These are phyloP conservation scores for Agrotis ipsilon DNA, from an alignment of 2,888 invertebrate genomes.

Conservation along the genomic window DNA sequence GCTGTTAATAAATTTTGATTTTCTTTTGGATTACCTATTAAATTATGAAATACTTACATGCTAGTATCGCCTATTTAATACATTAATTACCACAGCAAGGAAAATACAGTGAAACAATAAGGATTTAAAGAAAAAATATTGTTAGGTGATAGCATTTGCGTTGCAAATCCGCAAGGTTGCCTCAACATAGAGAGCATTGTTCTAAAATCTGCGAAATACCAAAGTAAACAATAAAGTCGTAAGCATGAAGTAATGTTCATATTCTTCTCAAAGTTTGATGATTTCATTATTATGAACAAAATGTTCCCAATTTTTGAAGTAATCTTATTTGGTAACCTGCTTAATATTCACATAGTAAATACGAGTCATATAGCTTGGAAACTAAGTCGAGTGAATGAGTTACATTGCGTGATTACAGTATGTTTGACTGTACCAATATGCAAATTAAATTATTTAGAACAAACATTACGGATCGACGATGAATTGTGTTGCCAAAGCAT, in stretches of 20 bases:
- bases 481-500: slow-evolving; percentile 17
- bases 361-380: slow-evolving; percentile 10
- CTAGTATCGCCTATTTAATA: too few species aligned
- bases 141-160: too few species aligned
- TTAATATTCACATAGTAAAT: slow-evolving; percentile 43
- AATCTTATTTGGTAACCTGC: slow-evolving; percentile 47
- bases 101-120: slow-evolving; percentile 5
- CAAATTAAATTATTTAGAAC: slow-evolving; percentile 46
- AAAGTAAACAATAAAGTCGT: slow-evolving; percentile 61
- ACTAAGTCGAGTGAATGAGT: slow-evolving; percentile 14
- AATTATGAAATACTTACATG: too few species aligned
- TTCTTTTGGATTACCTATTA: too few species aligned
- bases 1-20: too few species aligned
- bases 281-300: slow-evolving; percentile 54
- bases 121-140: slow-evolving; percentile 4
- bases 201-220: slow-evolving; percentile 59
- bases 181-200: slow-evolving; percentile 58
- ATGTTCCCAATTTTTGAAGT: slow-evolving; percentile 43
- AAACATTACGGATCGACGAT: slow-evolving; percentile 42
- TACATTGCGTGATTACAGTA: slow-evolving; percentile 35
- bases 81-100: not conserved
- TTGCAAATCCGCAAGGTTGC: slow-evolving; percentile 52
- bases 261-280: slow-evolving; percentile 56
- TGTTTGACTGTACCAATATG: slow-evolving; percentile 33
- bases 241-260: slow-evolving; percentile 59